These are phyloP conservation scores for Trichechus manatus DNA, from an alignment of 2,113 vertebrate genomes.

Conservation along the genomic window DNA sequence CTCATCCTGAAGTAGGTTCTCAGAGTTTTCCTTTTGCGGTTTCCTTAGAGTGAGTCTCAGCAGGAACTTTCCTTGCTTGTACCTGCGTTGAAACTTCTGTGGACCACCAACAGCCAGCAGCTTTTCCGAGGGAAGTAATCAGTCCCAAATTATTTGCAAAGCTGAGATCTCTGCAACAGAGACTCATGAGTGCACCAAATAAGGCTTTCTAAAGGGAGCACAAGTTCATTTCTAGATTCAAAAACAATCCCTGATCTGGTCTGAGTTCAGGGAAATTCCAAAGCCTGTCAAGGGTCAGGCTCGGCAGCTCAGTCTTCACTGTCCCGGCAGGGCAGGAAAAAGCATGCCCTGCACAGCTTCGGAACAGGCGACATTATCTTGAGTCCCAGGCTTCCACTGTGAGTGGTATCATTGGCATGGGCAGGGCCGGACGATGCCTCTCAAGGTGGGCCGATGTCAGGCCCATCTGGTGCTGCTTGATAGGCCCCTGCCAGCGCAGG, in stretches of 20 bases:
- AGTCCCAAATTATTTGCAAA: neutral
- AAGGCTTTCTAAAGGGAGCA: neutral
- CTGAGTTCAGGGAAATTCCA: slow-evolving; percentile 21
- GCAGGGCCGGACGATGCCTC: neutral
- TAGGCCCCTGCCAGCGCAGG: neutral
- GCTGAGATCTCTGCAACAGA: neutral
- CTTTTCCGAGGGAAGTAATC: neutral
- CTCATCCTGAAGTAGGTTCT: slow-evolving; percentile 10
- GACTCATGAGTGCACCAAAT: neutral
- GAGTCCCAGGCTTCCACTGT: slow-evolving; percentile 2
- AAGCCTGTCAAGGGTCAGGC: slow-evolving; percentile 24
- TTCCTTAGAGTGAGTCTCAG: neutral
- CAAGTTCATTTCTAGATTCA: neutral
- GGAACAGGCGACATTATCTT: slow-evolving; percentile 64
- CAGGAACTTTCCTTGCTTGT: neutral
- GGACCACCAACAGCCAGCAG: neutral
- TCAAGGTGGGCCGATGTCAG: neutral
- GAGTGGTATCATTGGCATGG: neutral
- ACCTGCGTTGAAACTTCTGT: neutral
- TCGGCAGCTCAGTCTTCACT: neutral
- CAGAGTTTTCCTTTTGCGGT: neutral
- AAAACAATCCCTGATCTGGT: slow-evolving; percentile 10
- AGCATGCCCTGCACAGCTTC: neutral
- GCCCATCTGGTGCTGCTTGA: slow-evolving; percentile 54
- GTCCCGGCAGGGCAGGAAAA: slow-evolving; percentile 55